These are phyloP conservation scores for Sesia apiformis DNA, from an alignment of 2,888 invertebrate genomes.

Conservation along the genomic window DNA sequence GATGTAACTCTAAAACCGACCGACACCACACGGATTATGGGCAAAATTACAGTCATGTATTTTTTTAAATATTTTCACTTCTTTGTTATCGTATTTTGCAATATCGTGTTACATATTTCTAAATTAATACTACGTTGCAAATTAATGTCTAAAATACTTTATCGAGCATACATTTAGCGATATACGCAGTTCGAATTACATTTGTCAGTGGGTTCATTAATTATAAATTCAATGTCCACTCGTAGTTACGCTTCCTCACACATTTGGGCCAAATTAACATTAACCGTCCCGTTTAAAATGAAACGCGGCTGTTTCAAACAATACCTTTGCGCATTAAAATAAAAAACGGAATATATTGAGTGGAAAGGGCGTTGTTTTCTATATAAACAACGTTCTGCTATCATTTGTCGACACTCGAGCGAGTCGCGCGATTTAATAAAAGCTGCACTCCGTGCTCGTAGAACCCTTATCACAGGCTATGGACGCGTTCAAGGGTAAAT, in stretches of 20 bases:
- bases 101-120: too few species aligned
- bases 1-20: too few species aligned
- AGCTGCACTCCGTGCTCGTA: slow-evolving; percentile 18
- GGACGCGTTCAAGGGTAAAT: slow-evolving; percentile 68
- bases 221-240: slow-evolving; percentile 22
- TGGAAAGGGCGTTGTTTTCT: slow-evolving; percentile 63
- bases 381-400: slow-evolving; percentile 63
- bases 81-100: too few species aligned
- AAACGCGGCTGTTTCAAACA: slow-evolving; percentile 8
- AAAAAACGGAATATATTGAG: slow-evolving; percentile 43
- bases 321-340: slow-evolving; percentile 14
- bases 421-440: slow-evolving; percentile 62
- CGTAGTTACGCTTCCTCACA: slow-evolving; percentile 16
- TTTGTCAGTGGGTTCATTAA: slow-evolving; percentile 9
- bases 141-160: too few species aligned
- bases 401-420: slow-evolving; percentile 67
- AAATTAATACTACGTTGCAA: too few species aligned
- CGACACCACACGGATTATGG: too few species aligned
- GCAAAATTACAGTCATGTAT: too few species aligned
- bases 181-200: neutral
- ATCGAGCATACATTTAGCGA: neutral
- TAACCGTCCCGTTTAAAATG: slow-evolving; percentile 18
- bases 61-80: too few species aligned
- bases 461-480: slow-evolving; percentile 64
- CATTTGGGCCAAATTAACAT: slow-evolving; percentile 17